Conservation (phyloP, 2,888 invertebrate species). For the Vandiemenella viatica region DNA sequence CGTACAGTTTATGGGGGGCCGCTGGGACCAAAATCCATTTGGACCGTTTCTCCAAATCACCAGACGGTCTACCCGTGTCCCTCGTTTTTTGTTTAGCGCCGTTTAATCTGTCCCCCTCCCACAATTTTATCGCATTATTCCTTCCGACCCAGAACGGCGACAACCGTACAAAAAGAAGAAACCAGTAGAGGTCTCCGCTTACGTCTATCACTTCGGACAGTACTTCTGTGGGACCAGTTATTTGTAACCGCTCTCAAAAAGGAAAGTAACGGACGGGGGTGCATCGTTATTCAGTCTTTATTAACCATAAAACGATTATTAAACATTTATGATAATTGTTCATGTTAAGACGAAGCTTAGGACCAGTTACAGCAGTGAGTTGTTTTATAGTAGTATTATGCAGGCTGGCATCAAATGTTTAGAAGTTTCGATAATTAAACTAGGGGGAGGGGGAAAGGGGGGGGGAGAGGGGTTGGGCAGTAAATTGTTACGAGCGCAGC, state of each 20-base stretch:
- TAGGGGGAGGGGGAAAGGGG: neutral
- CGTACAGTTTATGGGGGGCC: neutral
- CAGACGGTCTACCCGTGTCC: neutral
- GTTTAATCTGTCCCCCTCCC: no score
- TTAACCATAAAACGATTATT: neutral
- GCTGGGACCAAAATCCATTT: neutral
- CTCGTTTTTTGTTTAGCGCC: no score
- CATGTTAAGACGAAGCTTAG: neutral
- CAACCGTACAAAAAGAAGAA: neutral
- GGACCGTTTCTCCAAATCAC: neutral
- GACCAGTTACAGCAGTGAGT: neutral
- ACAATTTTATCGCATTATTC: neutral
- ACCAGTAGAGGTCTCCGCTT: neutral
- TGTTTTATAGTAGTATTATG: neutral
- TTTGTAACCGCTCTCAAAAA: neutral
- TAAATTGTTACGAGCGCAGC: no score
- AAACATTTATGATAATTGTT: neutral
- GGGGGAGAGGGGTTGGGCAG: no score
- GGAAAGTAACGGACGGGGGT: no score
- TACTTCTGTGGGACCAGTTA: neutral
- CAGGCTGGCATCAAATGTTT: neutral
- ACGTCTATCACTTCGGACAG: neutral
- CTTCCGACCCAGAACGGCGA: neutral
- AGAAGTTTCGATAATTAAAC: neutral
- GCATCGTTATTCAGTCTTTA: neutral